Evolutionary conservation across 1,140 invertebrate species (phyloP), one percentile per base, ranked within the genome.

Genomic region (Tetramorium alpestre): DNA sequence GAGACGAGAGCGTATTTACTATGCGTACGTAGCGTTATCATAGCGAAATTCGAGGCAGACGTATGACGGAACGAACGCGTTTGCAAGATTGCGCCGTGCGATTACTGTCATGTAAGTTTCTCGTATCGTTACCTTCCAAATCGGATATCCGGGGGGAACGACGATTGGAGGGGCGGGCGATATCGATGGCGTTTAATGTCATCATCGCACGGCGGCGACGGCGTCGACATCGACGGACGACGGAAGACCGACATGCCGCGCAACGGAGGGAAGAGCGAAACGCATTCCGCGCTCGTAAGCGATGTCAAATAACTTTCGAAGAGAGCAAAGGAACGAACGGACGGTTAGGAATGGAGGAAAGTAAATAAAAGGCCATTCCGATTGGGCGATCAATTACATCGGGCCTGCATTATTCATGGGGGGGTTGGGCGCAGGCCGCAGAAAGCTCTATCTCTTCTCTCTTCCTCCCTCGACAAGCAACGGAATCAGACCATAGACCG

Each of bases 351-450:
- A 92, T 89, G 92, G 93, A 94, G 93, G 92, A 95, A 95, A 94
- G 94, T 95, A 95, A 95, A 95, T 95, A 95, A 95, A 95, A 94
- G 94, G 94, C 94, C 94, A 94, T 95, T 95, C 94, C 94, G 93
- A 95, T 95, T 95, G 94, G 94, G 93, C 94, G 94, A 95, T 95
- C 94, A 95, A 95, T 95, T 95, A 95, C 94, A 94, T 94, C 90
- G 91, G 92, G 93, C 89, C 90, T 95, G 94, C 94, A 95, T 95
- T 95, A 95, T 95, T 95, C 94, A 95, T 95, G 92, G 38, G 94
- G 92, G 94, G 93, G 90, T 89, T 92, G 91, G 93, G 91, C 91
- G 92, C 93, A 93, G 93, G 92, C 93, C 93, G 93, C 93, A 94
- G 94, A 94, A 94, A 94, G 93, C 94, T 94, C 91, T 93, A 91